phyloP scores from a whole-genome alignment of 2,797 vertebrate genomes.

The Acipenser oxyrinchus region DNA sequence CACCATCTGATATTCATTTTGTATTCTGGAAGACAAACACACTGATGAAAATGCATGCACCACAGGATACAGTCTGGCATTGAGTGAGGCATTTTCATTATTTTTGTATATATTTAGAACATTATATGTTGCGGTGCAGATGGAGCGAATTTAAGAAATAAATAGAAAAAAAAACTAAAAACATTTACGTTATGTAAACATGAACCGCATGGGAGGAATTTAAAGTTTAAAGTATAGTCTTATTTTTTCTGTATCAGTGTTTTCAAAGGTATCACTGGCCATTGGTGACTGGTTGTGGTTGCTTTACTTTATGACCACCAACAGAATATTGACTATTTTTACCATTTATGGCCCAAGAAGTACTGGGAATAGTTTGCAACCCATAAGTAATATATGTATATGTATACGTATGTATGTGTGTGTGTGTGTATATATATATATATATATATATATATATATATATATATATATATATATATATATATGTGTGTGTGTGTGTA shows the following conservation, averaged over 20 bases:
- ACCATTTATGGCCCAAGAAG: too few species aligned
- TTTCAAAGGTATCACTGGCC: slow-evolving; percentile 44
- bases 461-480: slow-evolving; percentile 13
- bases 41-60: slow-evolving; percentile 84
- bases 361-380: too few species aligned
- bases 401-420: slow-evolving; percentile 40
- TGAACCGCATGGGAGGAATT: slow-evolving; percentile 44
- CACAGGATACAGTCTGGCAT: slow-evolving; percentile 54
- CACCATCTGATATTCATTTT: slow-evolving; percentile 94
- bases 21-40: slow-evolving; percentile 83
- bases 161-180: slow-evolving; percentile 62
- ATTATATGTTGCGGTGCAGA: slow-evolving; percentile 64
- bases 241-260: slow-evolving; percentile 40
- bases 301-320: background rate
- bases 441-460: slow-evolving; percentile 3
- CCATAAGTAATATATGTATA: slow-evolving; percentile 8
- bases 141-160: slow-evolving; percentile 75
- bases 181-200: slow-evolving; percentile 75
- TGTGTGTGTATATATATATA: slow-evolving; percentile 6
- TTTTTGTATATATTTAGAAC: slow-evolving; percentile 67
- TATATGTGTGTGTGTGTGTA: slow-evolving; percentile 41
- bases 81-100: slow-evolving; percentile 52
- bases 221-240: slow-evolving; percentile 47
- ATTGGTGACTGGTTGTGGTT: slow-evolving; percentile 22
- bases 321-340: too few species aligned